Percentiles rank a stretch among this genome's conserved stretches.
Evolutionary conservation across 2,797 vertebrate species (phyloP).

Genomic region (Argentina silus): DNA sequence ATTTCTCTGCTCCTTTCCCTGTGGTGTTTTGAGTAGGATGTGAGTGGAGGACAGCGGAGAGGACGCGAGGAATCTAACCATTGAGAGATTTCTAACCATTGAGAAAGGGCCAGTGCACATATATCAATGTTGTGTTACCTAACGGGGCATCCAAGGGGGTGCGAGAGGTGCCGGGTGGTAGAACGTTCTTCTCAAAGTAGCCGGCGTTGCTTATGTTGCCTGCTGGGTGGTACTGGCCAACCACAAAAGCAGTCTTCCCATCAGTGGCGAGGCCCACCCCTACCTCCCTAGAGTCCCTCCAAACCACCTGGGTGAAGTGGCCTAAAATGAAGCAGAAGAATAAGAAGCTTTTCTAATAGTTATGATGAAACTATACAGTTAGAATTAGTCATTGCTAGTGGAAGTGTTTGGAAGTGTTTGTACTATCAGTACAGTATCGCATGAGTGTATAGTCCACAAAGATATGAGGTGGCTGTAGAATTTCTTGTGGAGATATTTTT

Average conservation of each 20-base stretch:
- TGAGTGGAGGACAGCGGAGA: too few species aligned
- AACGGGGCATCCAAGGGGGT: neutral
- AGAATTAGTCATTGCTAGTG: neutral
- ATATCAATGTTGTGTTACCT: neutral
- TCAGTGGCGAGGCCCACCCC: conserved; percentile 59
- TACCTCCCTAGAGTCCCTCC: conserved; percentile 54
- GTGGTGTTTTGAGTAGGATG: too few species aligned
- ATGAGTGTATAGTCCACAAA: too few species aligned
- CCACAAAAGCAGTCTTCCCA: conserved; percentile 46
- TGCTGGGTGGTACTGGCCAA: conserved; percentile 59
- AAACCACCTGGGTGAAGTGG: conserved; percentile 67
- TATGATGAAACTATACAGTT: neutral
- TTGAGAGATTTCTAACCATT: neutral
- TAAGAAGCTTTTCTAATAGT: neutral
- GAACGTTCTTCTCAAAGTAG: conserved; percentile 60
- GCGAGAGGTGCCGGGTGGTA: conserved; percentile 25
- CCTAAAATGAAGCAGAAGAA: conserved; percentile 37
- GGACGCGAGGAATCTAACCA: too few species aligned
- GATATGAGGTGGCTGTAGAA: too few species aligned
- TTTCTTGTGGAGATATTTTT: too few species aligned
- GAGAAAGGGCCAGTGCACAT: neutral
- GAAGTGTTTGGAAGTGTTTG: too few species aligned
- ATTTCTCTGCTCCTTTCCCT: too few species aligned
- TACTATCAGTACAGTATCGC: too few species aligned
- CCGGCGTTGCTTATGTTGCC: conserved; percentile 58